Base-by-base conservation (phyloP, 2,797 vertebrate genomes). In the Pelochelys cantorii region DNA sequence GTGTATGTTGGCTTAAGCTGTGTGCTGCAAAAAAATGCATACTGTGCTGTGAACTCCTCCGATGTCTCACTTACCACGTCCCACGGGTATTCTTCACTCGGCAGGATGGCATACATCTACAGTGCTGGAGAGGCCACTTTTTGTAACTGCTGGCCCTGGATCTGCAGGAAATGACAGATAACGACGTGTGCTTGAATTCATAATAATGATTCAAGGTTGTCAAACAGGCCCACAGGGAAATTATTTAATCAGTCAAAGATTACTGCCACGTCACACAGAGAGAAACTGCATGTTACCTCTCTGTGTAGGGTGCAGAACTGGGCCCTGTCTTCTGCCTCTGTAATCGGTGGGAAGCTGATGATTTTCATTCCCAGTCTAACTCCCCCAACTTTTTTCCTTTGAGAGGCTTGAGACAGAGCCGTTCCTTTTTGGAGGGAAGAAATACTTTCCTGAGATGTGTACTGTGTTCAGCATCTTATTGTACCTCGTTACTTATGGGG, bases 11-110 rank as follows among this genome's bases (percentile, higher is more conserved):
- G 4, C 34, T 93, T 86, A 75, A 84, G 74, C 0, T 1, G 7
- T 88, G 77, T 81, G 55, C 55, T 87, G n/a, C 52, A 55, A 89
- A 48, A 48, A 84, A 89, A 93, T 90, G 17, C 42, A 9, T 17
- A 17, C 4, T 15, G 25, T 84, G 42, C 42, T 48, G 42, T 89
- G 62, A 87, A 84, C 57, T 91, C 94, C 57, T 57, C 54, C 77
- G 8, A n/a, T 22, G 11, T 85, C 85, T 87, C 87, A 11, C 18
- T 34, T 8, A 34, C 31, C n/a, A 34, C n/a, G 18, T 37, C 9
- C 68, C 65, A n/a, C 48, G 88, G 22, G 14, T 48, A 14, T 75
- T 7, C 55, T 75, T 87, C 75, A 37, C 60, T 27, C 25, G 75
- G 79, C 56, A 5, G 42, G 53, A 22, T 79, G 52, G 52, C 34